Percentiles rank a stretch among this genome's conserved stretches.
phyloP scores from a whole-genome alignment of 2,888 invertebrate species.

The Heteromyza rotundicornis region DNA sequence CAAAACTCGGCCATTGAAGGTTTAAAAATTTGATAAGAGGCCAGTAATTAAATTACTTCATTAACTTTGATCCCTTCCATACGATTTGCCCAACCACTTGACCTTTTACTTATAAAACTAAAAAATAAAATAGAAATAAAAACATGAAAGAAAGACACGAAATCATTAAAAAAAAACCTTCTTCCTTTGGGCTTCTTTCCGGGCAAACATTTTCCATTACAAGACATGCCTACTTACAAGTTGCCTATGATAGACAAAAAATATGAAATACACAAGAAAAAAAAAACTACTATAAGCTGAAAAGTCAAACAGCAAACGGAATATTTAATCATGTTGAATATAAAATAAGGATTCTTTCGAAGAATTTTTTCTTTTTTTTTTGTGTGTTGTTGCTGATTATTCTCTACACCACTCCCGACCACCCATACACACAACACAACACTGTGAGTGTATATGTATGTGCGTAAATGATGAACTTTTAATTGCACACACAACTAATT shows the following conservation, averaged over 20 bases:
- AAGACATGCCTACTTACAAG: too few relatives aligned
- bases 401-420: too few relatives aligned
- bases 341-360: conserved; percentile 9
- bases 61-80: conserved; percentile 52
- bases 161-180: too few relatives aligned
- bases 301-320: conserved; percentile 48
- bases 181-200: conserved; percentile 4
- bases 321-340: conserved; percentile 39
- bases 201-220: too few relatives aligned
- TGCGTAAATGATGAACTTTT: conserved; percentile 25
- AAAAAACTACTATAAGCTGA: neutral
- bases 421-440: too few relatives aligned
- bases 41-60: conserved; percentile 52
- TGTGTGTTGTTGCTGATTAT: too few relatives aligned
- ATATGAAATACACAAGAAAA: too few relatives aligned
- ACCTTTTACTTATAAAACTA: neutral
- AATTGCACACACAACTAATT: conserved; percentile 42
- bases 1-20: too few relatives aligned
- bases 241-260: too few relatives aligned
- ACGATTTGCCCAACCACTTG: neutral
- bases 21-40: conserved; percentile 36
- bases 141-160: too few relatives aligned
- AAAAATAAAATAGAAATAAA: neutral
- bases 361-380: neutral
- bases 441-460: neutral